Percentiles rank a stretch among this genome's conserved stretches.
Conservation (phyloP, 2,888 invertebrate species). For the Acronicta alni region DNA sequence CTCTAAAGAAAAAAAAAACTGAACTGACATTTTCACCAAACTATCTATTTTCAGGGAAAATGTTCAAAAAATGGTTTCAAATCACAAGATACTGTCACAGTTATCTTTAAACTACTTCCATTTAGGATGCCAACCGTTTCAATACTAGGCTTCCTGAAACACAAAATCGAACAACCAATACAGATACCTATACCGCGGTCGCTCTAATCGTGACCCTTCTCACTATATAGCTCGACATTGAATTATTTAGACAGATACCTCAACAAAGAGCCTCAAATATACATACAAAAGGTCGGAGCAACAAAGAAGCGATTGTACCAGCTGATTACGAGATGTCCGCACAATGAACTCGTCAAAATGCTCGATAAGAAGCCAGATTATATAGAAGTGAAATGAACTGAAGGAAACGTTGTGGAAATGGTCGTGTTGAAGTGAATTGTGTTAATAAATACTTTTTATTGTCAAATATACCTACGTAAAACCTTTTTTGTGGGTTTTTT, state of each 20-base stretch:
- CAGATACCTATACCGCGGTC: conserved; percentile 28
- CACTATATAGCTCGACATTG: conserved; percentile 58
- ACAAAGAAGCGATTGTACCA: conserved; percentile 54
- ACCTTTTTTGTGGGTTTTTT: conserved; percentile 15
- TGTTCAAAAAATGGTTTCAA: background rate
- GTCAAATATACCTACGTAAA: conserved; percentile 11
- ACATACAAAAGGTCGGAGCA: conserved; percentile 57
- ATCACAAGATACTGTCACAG: background rate
- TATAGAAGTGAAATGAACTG: conserved; percentile 35
- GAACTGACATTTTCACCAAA: too few species aligned
- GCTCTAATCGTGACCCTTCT: conserved; percentile 46
- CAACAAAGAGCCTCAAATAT: conserved; percentile 58
- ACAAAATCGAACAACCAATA: conserved; percentile 15
- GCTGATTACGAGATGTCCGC: conserved; percentile 44
- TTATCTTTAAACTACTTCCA: background rate
- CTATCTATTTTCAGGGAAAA: background rate
- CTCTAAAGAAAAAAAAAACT: too few species aligned
- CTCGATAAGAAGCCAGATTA: conserved; percentile 36
- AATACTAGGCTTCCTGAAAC: background rate
- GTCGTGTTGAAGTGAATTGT: conserved; percentile 13
- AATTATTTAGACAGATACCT: conserved; percentile 65
- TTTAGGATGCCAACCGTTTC: background rate
- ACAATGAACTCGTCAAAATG: conserved; percentile 37
- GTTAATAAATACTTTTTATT: conserved; percentile 50
- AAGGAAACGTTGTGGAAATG: conserved; percentile 20